Evolutionary conservation across 2,797 vertebrate genomes (phyloP).

Genomic region (Micrastur ruficollis): DNA sequence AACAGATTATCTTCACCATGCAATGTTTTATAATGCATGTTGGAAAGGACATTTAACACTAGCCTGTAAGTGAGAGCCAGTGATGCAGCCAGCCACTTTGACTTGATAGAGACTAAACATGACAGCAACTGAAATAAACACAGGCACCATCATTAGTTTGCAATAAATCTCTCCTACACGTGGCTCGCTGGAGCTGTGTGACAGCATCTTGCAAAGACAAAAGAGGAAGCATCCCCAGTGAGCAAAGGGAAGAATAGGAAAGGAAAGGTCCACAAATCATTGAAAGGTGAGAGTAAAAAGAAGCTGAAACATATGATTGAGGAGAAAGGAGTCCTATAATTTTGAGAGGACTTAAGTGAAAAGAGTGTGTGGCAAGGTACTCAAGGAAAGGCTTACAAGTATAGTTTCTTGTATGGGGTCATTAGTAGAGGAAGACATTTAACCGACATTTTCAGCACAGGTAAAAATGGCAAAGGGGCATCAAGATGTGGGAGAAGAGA

Average conservation of each 20-base stretch:
- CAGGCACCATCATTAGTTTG: neutral
- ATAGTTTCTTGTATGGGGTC: neutral
- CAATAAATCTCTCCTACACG: neutral
- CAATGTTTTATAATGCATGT: neutral
- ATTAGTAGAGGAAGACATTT: neutral
- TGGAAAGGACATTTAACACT: neutral
- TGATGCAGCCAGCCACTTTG: neutral
- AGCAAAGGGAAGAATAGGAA: neutral
- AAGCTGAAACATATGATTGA: neutral
- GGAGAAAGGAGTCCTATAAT: neutral
- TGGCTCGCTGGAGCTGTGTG: neutral
- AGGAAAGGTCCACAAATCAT: neutral
- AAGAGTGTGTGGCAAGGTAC: neutral
- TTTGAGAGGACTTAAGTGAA: neutral
- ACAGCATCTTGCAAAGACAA: neutral
- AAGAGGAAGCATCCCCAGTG: neutral
- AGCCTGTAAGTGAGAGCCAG: neutral
- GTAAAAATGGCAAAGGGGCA: neutral
- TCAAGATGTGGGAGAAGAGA: neutral
- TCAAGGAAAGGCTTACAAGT: neutral
- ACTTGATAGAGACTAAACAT: neutral
- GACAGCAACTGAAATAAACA: slow-evolving; percentile 10
- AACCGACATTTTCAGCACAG: neutral
- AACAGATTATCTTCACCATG: neutral
- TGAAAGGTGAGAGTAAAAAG: neutral